Conservation (phyloP, 2,113 vertebrate species). For the Hypocryptadius cinnamomeus region DNA sequence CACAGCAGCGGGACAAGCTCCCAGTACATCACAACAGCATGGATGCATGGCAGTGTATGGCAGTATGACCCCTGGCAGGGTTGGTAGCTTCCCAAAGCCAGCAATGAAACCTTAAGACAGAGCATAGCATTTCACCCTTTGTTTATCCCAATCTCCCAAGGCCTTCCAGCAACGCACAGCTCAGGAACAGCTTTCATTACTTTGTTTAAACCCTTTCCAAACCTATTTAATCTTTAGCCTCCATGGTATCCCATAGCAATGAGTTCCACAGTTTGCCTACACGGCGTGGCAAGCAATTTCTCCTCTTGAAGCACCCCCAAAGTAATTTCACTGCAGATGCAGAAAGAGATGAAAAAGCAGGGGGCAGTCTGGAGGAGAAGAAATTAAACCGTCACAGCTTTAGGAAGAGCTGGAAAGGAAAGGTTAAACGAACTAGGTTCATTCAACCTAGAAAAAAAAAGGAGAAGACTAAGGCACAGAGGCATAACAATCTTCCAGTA, state of each 20-base stretch:
- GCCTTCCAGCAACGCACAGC: background rate
- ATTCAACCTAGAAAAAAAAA: background rate
- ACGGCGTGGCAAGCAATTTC: background rate
- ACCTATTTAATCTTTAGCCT: background rate
- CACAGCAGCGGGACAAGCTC: background rate
- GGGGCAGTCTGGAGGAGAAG: background rate
- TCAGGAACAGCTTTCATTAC: background rate
- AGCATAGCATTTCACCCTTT: background rate
- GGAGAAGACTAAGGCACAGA: slow-evolving; percentile 1
- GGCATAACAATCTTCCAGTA: slow-evolving; percentile 46
- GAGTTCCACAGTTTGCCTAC: background rate
- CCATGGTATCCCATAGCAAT: slow-evolving; percentile 5
- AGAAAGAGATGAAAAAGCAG: slow-evolving; percentile 23
- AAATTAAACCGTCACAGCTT: background rate
- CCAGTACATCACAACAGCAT: background rate
- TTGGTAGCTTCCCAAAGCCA: background rate
- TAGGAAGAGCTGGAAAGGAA: slow-evolving; percentile 14
- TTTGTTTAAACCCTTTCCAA: background rate
- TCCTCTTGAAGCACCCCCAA: background rate
- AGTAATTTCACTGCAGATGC: slow-evolving; percentile 4
- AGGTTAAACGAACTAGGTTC: slow-evolving; percentile 42
- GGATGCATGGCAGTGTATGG: background rate
- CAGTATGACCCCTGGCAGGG: background rate
- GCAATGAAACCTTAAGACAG: background rate
- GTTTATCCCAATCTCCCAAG: background rate